Evolutionary conservation across 1,140 invertebrate genomes (phyloP).

Genomic region (Drosophila sulfurigaster): DNA sequence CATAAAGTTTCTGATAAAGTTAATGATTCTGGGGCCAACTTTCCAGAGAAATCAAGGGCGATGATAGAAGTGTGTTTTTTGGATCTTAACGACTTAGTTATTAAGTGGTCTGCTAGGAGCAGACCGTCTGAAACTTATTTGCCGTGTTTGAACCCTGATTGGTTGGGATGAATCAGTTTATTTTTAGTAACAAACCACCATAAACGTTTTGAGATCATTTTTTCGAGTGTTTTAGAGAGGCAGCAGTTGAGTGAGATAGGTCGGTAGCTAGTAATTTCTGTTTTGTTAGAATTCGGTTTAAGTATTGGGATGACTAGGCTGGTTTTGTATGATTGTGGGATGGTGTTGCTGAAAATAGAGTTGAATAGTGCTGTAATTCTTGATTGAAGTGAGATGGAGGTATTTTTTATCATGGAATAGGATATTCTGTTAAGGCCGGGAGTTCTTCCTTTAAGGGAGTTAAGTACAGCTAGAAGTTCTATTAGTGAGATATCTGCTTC

Average conservation of each 20-base stretch:
- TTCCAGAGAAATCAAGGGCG: conserved; percentile 35
- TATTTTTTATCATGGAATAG: conserved; percentile 26
- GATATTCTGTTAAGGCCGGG: conserved; percentile 25
- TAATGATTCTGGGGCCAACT: conserved; percentile 22
- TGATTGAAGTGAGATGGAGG: conserved; percentile 8
- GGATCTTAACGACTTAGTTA: no score
- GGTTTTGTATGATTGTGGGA: conserved; percentile 27
- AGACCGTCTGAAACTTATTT: neutral
- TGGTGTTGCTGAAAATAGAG: neutral
- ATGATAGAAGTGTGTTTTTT: neutral
- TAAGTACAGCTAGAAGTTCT: no score
- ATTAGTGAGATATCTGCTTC: no score
- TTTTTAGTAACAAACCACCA: neutral
- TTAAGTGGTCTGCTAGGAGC: neutral
- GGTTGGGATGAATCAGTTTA: neutral
- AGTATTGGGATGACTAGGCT: conserved; percentile 6
- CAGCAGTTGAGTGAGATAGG: no score
- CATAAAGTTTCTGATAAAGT: conserved; percentile 23
- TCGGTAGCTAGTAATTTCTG: no score
- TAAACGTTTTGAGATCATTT: no score
- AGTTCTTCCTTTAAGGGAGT: no score
- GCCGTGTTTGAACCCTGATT: neutral
- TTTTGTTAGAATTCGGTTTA: no score
- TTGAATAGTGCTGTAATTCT: neutral
- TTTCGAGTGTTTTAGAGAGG: no score